Conservation (phyloP, 2,888 invertebrate species). For the Drosophila maculinotata region DNA sequence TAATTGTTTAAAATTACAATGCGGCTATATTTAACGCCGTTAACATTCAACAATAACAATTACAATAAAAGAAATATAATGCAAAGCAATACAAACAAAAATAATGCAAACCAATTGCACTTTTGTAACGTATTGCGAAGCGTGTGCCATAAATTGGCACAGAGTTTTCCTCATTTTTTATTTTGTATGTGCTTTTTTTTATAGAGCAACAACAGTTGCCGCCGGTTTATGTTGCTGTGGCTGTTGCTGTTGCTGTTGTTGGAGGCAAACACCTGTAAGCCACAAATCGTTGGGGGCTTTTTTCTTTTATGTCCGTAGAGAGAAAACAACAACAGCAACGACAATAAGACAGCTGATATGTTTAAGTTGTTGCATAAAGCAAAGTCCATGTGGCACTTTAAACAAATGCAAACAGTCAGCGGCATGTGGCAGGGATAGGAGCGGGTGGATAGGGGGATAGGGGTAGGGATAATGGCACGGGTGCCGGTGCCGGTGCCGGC, state of each 20-base stretch:
- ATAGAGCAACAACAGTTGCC: slow-evolving; percentile 39
- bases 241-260: slow-evolving; percentile 31
- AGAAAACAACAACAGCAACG: slow-evolving; percentile 27
- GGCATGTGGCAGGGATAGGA: slow-evolving; percentile 5
- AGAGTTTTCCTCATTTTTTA: slow-evolving; percentile 43
- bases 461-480: slow-evolving; percentile 7
- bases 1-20: slow-evolving; percentile 56
- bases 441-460: not conserved
- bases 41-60: slow-evolving; percentile 30
- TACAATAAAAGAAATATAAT: slow-evolving; percentile 7
- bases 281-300: slow-evolving; percentile 71
- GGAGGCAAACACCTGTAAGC: slow-evolving; percentile 76
- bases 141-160: slow-evolving; percentile 56
- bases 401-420: slow-evolving; percentile 48
- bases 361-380: slow-evolving; percentile 78
- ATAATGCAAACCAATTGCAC: slow-evolving; percentile 32
- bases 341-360: slow-evolving; percentile 69
- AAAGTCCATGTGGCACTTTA: slow-evolving; percentile 53
- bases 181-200: slow-evolving; percentile 30
- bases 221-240: slow-evolving; percentile 29
- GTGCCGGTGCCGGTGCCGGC: not conserved
- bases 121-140: slow-evolving; percentile 35
- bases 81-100: slow-evolving; percentile 22
- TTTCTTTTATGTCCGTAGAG: slow-evolving; percentile 29
- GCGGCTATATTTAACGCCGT: slow-evolving; percentile 40